A percentile compares a stretch with the other conserved stretches of the same genome.
These are phyloP conservation scores for Petroica traversi DNA, from an alignment of 2,113 vertebrate genomes.

Conservation along the genomic window DNA sequence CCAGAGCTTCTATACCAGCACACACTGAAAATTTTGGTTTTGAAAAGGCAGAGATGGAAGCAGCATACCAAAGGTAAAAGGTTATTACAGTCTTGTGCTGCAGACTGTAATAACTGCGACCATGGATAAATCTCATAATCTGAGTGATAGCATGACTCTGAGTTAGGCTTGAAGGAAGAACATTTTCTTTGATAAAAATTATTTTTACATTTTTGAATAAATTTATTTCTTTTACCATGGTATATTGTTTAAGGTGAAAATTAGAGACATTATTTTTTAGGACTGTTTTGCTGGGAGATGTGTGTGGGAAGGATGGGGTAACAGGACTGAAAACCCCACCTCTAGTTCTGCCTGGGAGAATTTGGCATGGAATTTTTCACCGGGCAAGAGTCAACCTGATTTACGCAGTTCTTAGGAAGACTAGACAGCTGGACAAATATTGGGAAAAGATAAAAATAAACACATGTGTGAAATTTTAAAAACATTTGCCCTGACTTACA, in stretches of 20 bases:
- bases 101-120: background rate
- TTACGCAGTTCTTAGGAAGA: background rate
- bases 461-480: background rate
- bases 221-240: background rate
- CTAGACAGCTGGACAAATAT: background rate
- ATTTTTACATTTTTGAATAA: background rate
- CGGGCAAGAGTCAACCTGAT: background rate
- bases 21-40: background rate
- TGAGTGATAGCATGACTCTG: background rate
- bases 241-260: background rate
- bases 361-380: background rate
- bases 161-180: background rate
- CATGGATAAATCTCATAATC: background rate
- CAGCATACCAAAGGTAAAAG: background rate
- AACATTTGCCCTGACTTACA: background rate
- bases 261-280: background rate
- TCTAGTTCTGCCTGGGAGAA: background rate
- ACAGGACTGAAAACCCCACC: background rate
- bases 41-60: background rate
- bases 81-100: too few relatives aligned
- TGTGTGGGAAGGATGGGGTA: background rate
- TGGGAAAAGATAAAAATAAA: background rate
- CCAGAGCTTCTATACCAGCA: background rate
- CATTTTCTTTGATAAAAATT: background rate
- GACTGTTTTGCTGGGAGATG: background rate